Base-by-base conservation (phyloP, 2,797 vertebrate species). In the Prunella strophiata region DNA sequence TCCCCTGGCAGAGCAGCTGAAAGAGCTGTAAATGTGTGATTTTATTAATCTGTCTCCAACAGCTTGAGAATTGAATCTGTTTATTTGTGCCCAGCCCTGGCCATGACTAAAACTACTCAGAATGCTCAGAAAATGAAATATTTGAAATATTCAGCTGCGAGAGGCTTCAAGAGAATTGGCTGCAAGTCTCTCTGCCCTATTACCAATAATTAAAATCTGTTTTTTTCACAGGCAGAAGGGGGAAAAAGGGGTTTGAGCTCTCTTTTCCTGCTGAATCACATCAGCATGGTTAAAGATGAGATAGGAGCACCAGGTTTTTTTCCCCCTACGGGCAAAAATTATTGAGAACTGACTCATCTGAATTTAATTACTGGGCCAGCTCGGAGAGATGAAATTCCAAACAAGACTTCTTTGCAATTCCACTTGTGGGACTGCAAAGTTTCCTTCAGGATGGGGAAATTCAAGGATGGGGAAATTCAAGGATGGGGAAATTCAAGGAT, bases 261-360 rank as follows among this genome's bases (percentile, higher is more conserved):
- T 70, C 72, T 88, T 93, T 89, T 93, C 93, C 95, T 88, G 93
- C 77, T 57, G 84, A 94, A 92, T 89, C 81, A 34, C 92, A 96
- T 89, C 94, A 95, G 71, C 88, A 72, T 43, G 74, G 91, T 74
- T 94, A 62, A 83, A 82, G 84, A 94, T 9, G 22, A 95, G 89
- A 97, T 8, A 74, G 8, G 70, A 94, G 83, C 26, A 70, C 89
- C 70, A 74, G 26, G 38, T 21, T 62, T 80, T 57, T 27, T 20
- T 5, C 27, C 67, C 83, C 73, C 94, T 80, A 88, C 7, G 4
- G 95, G 91, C 85, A 93, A 96, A 96, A 97, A 90, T 90, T 93
- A 92, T 81, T 96, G 77, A 67, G 51, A 94, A 91, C 36, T 81
- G 89, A 95, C 81, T 90, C 81, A 68, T 94, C 88, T 73, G 76